Base-by-base conservation (phyloP, 1,140 invertebrate genomes). In the Brachionus paranguensis region DNA sequence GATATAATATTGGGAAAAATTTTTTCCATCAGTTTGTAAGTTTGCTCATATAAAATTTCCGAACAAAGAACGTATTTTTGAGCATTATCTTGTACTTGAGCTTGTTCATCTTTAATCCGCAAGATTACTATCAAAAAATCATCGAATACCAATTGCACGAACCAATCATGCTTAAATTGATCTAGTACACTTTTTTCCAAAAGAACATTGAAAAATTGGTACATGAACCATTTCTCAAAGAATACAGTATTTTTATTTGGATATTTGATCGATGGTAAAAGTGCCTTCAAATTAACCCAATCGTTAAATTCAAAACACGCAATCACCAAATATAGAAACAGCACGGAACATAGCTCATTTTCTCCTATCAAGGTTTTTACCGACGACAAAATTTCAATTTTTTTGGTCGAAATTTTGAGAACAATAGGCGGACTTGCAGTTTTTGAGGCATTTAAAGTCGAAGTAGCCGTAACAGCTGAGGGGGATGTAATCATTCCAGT, bases 121-220 rank as follows among this genome's bases (percentile, higher is more conserved):
- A 81, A 10, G 20, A 45, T 81, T 7, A 55, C 50, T 24, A 64
- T 12, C 27, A 81, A 81, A 81, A 64, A 81, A 45, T 81, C 78
- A 45, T 81, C 78, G n/a, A 81, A 81, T 29, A 81, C 64, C 33
- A 81, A 24, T 41, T 60, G 37, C n/a, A 68, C 78, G 47, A 81
- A 81, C 78, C 78, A 81, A 43, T 81, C 78, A 47, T 81, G 78
- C 11, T 68, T 81, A 47, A 81, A 81, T 81, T 81, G 78, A n/a
- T 81, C 78, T 4, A 81, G 20, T 11, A 81, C 53, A 10, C 17
- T 37, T 81, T 68, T 81, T 29, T 81, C 78, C 20, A 20, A 14
- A 10, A 81, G 27, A 6, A 47, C 12, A 81, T 64, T 60, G 27
- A 81, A 81, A 45, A 81, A 64, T 64, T 64, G 53, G 27, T 81